A percentile compares a stretch with the other conserved stretches of the same genome.
Evolutionary conservation across 2,797 vertebrate genomes (phyloP).

Genomic region (Hephaestus fuliginosus): DNA sequence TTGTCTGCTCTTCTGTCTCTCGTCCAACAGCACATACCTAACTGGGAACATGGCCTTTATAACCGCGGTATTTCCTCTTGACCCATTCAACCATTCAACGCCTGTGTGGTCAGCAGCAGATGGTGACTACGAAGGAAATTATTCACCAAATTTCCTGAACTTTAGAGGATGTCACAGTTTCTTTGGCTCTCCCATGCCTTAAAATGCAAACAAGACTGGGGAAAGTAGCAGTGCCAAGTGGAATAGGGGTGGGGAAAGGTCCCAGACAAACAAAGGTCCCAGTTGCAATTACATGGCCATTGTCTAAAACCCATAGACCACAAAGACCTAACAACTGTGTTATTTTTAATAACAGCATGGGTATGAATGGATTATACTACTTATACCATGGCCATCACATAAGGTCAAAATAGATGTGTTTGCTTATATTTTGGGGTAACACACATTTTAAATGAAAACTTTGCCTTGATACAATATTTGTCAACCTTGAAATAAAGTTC

Average conservation of each 20-base stretch:
- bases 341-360: neutral
- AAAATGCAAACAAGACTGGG: slow-evolving; percentile 6
- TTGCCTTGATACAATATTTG: neutral
- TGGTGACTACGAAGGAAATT: slow-evolving; percentile 35
- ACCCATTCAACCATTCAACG: slow-evolving; percentile 47
- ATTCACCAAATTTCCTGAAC: slow-evolving; percentile 33
- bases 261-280: too few species aligned
- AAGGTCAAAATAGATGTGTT: neutral
- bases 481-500: neutral
- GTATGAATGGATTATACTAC: neutral
- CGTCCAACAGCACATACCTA: slow-evolving; percentile 39
- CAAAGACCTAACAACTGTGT: neutral
- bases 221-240: neutral
- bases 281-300: too few species aligned
- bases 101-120: slow-evolving; percentile 38
- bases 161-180: slow-evolving; percentile 10
- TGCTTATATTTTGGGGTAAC: neutral
- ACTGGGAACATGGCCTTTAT: slow-evolving; percentile 44
- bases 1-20: slow-evolving; percentile 14
- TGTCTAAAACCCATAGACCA: too few species aligned
- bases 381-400: too few species aligned
- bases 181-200: slow-evolving; percentile 3
- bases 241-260: neutral
- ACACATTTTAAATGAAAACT: neutral
- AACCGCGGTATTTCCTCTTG: slow-evolving; percentile 55